A percentile compares a stretch with the other conserved stretches of the same genome.
phyloP scores from a whole-genome alignment of 2,797 vertebrate genomes.

The Babyrousa celebensis region DNA sequence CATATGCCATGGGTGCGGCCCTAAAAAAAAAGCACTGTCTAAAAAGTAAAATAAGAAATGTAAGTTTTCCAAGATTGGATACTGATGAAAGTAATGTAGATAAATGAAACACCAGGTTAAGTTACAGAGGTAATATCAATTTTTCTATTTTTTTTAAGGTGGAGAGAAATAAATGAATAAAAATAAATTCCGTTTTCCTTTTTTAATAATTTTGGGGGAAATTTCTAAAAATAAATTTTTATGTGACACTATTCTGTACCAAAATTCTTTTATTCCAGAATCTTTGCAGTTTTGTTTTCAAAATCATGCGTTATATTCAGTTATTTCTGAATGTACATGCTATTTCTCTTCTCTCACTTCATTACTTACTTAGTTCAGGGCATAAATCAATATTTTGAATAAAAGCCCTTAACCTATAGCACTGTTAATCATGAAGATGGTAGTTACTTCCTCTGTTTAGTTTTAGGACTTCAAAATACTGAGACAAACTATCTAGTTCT shows the following conservation, averaged over 20 bases:
- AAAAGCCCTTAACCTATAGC: background rate
- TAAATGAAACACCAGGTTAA: background rate
- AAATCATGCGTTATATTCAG: background rate
- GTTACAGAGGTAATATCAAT: background rate
- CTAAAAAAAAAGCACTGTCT: background rate
- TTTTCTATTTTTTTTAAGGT: constrained; percentile 33
- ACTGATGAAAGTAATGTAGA: background rate
- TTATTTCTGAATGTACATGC: background rate
- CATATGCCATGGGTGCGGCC: too few species aligned
- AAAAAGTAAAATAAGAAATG: constrained; percentile 12
- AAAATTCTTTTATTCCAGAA: constrained; percentile 7
- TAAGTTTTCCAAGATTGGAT: background rate
- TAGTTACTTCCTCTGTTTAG: background rate
- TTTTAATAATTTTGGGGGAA: background rate
- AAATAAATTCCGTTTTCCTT: constrained; percentile 9
- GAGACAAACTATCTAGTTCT: background rate
- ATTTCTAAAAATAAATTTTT: constrained; percentile 6
- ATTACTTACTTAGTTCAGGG: constrained; percentile 9
- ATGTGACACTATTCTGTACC: background rate
- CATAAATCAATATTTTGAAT: constrained; percentile 58
- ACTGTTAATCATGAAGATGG: constrained; percentile 12
- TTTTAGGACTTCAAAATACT: constrained; percentile 31
- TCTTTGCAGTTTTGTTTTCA: constrained; percentile 53
- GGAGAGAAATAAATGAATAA: background rate
- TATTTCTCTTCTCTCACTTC: constrained; percentile 21